Percentiles rank a stretch among this genome's conserved stretches.
These are phyloP conservation scores for Pilophorus perplexus DNA, from an alignment of 2,888 invertebrate genomes.

Conservation along the genomic window DNA sequence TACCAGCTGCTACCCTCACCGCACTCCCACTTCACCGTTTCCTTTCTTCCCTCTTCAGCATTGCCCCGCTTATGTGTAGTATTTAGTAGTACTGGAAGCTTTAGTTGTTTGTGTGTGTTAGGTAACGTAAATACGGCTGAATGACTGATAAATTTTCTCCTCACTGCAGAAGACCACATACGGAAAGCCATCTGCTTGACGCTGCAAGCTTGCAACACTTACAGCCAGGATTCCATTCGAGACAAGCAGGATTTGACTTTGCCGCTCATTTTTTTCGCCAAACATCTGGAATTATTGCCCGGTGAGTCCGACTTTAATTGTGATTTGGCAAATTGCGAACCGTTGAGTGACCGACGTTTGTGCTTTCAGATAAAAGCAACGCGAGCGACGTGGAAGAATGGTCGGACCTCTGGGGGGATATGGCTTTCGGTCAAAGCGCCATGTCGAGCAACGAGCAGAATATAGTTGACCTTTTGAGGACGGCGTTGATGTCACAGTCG, in stretches of 20 bases:
- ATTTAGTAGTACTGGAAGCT: too few relatives aligned
- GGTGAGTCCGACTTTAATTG: constrained; percentile 53
- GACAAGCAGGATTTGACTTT: constrained; percentile 71
- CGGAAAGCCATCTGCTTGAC: constrained; percentile 71
- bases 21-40: too few relatives aligned
- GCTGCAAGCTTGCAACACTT: constrained; percentile 75
- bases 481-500: constrained; percentile 73
- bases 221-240: constrained; percentile 78
- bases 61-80: too few relatives aligned
- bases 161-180: constrained; percentile 67
- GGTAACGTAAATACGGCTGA: too few relatives aligned
- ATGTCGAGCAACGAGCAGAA: constrained; percentile 71
- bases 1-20: too few relatives aligned
- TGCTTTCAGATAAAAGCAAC: constrained; percentile 41
- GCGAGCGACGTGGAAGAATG: constrained; percentile 60
- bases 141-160: too few relatives aligned
- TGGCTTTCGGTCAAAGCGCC: constrained; percentile 75
- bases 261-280: constrained; percentile 84
- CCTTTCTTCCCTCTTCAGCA: too few relatives aligned
- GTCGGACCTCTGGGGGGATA: constrained; percentile 86
- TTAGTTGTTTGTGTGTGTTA: too few relatives aligned
- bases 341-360: background rate
- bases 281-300: constrained; percentile 57
- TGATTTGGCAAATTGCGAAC: background rate
- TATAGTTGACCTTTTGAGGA: constrained; percentile 68